Percentiles rank a stretch among this genome's conserved stretches.
These are phyloP conservation scores for Coelopa pilipes DNA, from an alignment of 2,888 invertebrate species.

Conservation along the genomic window DNA sequence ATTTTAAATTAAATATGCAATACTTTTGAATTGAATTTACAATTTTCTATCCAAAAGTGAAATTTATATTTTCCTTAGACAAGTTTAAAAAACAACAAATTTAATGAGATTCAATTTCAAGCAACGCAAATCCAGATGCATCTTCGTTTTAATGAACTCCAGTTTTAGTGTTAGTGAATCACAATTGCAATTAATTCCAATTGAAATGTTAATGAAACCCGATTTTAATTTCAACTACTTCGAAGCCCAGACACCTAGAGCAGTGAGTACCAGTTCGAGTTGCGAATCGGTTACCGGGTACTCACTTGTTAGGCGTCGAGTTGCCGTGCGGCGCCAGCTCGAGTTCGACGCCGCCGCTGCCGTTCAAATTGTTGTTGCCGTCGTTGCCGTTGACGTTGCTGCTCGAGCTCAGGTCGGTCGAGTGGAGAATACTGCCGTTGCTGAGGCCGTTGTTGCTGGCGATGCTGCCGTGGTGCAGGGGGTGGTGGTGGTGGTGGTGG, in stretches of 20 bases:
- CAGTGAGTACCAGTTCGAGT: too few species aligned
- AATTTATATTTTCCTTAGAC: too few species aligned
- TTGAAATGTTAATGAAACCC: not conserved
- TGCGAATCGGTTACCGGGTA: conserved; percentile 9
- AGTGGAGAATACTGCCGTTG: conserved; percentile 26
- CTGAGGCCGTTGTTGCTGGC: conserved; percentile 37
- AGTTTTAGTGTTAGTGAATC: too few species aligned
- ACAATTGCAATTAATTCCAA: too few species aligned
- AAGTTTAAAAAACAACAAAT: too few species aligned
- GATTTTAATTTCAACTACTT: not conserved
- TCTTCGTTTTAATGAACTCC: too few species aligned
- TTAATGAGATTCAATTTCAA: too few species aligned
- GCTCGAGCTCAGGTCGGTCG: not conserved
- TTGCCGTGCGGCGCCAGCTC: conserved; percentile 64
- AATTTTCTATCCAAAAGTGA: too few species aligned
- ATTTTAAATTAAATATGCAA: too few species aligned
- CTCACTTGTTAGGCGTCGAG: conserved; percentile 54
- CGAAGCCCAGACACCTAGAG: not conserved
- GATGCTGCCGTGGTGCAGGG: conserved; percentile 23
- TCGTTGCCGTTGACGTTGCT: conserved; percentile 5
- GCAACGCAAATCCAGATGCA: too few species aligned
- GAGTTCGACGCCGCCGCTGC: conserved; percentile 61
- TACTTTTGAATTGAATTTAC: too few species aligned
- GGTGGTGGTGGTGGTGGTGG: conserved; percentile 19
- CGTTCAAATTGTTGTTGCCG: conserved; percentile 58